phyloP scores from a whole-genome alignment of 2,113 vertebrate species.

The Vombatus ursinus region DNA sequence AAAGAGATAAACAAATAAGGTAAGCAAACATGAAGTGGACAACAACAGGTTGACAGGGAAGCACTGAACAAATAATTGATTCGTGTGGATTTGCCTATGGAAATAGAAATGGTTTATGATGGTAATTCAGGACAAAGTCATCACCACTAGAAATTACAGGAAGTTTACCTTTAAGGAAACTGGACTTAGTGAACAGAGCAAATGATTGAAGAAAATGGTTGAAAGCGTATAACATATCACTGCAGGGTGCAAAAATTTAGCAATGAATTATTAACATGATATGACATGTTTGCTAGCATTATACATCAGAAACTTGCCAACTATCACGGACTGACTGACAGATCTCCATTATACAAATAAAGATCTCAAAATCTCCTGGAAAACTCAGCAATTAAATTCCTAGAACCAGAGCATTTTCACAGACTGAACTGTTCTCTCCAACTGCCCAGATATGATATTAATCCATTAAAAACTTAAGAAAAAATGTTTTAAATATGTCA shows the following conservation, averaged over 20 bases:
- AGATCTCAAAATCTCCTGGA: not conserved
- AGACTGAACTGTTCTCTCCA: not conserved
- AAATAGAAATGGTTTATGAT: not conserved
- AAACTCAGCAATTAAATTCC: not conserved
- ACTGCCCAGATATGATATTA: not conserved
- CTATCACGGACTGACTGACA: not conserved
- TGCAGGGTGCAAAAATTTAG: not conserved
- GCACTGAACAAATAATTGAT: not conserved
- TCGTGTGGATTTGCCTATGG: not conserved
- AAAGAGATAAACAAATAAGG: not conserved
- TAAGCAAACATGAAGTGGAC: not conserved
- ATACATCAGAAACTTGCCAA: not conserved
- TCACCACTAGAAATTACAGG: not conserved
- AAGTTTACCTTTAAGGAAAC: not conserved
- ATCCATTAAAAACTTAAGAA: not conserved
- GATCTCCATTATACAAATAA: not conserved
- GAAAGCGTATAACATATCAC: not conserved
- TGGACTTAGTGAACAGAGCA: not conserved
- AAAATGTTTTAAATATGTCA: not conserved
- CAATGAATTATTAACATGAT: not conserved
- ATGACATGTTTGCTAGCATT: not conserved
- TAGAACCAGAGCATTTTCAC: not conserved
- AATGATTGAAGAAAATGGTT: not conserved
- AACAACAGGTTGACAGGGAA: not conserved
- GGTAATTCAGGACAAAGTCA: not conserved